Conservation (phyloP, 2,113 vertebrate genomes). For the Ptychochromis oligacanthus region DNA sequence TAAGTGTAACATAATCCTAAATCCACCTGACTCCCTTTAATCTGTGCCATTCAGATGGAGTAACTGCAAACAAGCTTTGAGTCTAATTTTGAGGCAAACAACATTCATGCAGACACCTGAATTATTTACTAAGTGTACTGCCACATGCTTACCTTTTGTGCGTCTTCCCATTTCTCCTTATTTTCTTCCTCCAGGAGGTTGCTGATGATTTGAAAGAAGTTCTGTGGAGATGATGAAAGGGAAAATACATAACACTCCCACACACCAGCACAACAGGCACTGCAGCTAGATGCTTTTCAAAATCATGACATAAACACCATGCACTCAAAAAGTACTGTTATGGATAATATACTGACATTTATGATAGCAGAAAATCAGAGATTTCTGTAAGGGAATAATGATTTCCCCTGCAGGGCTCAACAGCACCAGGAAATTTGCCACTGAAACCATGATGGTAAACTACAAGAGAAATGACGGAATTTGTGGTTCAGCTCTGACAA, state of each 20-base stretch:
- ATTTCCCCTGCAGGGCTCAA: conserved; percentile 25
- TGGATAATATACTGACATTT: conserved; percentile 41
- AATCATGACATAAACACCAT: conserved; percentile 45
- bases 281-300: conserved; percentile 48
- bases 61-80: conserved; percentile 6
- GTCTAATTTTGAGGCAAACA: conserved; percentile 4
- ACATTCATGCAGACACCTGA: conserved; percentile 33
- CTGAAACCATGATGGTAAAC: conserved; percentile 27
- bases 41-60: conserved; percentile 27
- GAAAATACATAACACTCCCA: conserved; percentile 50
- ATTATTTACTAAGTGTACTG: conserved; percentile 48
- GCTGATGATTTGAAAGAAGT: conserved; percentile 99
- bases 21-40: conserved; percentile 33
- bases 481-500: conserved; percentile 31
- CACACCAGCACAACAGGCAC: conserved; percentile 47
- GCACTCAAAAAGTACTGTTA: conserved; percentile 13
- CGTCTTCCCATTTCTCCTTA: conserved; percentile 98
- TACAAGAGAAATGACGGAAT: conserved; percentile 38
- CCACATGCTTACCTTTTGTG: conserved; percentile 89
- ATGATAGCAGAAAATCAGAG: conserved; percentile 24
- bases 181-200: conserved; percentile 99
- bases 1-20: conserved; percentile 17
- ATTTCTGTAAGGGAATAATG: conserved; percentile 38
- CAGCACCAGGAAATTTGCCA: conserved; percentile 30
- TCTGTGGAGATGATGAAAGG: conserved; percentile 83